These are phyloP conservation scores for cat (Felis catus) DNA, from an alignment of 2,113 vertebrate species.

Conservation along the genomic window DNA sequence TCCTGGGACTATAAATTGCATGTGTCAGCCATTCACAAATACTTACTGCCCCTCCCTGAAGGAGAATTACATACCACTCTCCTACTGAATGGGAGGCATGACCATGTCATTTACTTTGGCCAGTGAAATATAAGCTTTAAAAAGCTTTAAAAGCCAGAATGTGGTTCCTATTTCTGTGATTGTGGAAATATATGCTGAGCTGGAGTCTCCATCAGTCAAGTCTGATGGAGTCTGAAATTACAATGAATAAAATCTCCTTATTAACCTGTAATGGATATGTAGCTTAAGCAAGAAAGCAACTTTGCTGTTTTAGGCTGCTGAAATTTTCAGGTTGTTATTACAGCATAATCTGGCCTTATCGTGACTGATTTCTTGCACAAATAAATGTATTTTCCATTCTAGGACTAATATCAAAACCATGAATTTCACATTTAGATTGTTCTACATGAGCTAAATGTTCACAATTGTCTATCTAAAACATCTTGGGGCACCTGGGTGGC, in stretches of 20 bases:
- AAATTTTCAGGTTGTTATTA: background rate
- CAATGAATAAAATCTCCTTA: conserved; percentile 27
- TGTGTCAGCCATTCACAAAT: conserved; percentile 13
- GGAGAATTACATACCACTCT: background rate
- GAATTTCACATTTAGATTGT: conserved; percentile 17
- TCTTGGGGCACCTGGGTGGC: too few species aligned
- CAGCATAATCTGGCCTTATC: conserved; percentile 19
- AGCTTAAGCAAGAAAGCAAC: conserved; percentile 21
- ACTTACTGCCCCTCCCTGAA: background rate
- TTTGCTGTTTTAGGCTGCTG: background rate
- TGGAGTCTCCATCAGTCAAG: background rate
- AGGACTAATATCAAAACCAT: background rate
- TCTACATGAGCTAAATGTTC: background rate
- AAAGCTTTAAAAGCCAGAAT: conserved; percentile 3
- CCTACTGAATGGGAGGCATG: background rate
- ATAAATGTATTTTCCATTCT: conserved; percentile 34
- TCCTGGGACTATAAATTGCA: background rate
- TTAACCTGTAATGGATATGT: background rate
- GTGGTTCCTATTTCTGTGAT: background rate
- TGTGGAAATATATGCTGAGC: background rate
- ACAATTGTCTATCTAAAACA: background rate
- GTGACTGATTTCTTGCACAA: background rate
- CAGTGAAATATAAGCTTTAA: background rate
- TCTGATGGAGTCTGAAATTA: conserved; percentile 4
- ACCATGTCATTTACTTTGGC: background rate